Evolutionary conservation across 2,113 vertebrate genomes (phyloP).

Genomic region (Meleagris gallopavo): DNA sequence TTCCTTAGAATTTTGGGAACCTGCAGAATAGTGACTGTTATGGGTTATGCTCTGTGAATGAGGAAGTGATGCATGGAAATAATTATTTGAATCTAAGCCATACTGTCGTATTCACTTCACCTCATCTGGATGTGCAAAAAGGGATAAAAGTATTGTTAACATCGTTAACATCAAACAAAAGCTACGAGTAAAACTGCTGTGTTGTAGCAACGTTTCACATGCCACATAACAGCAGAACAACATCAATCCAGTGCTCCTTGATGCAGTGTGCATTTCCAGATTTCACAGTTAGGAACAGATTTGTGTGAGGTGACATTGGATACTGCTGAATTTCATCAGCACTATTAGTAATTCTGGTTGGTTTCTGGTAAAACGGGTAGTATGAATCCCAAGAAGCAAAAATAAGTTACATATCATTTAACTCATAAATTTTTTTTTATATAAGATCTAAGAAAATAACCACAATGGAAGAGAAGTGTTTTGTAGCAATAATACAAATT

Average conservation of each 20-base stretch:
- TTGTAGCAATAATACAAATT: slow-evolving; percentile 58
- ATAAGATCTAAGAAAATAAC: neutral
- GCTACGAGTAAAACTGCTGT: neutral
- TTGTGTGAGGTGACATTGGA: neutral
- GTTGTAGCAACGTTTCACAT: neutral
- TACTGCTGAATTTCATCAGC: slow-evolving; percentile 48
- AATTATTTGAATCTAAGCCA: slow-evolving; percentile 34
- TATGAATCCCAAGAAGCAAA: slow-evolving; percentile 50
- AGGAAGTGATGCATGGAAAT: slow-evolving; percentile 1
- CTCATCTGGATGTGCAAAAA: neutral
- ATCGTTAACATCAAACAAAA: neutral
- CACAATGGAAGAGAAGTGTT: neutral
- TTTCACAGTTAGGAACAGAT: neutral
- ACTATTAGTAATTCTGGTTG: neutral
- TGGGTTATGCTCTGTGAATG: slow-evolving; percentile 8
- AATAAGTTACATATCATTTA: neutral
- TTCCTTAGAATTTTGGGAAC: slow-evolving; percentile 38
- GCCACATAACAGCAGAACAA: fast-evolving
- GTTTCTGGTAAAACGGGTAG: slow-evolving; percentile 42
- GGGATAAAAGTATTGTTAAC: neutral
- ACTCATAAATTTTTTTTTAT: neutral
- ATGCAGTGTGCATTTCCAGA: neutral
- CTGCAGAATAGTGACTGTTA: neutral
- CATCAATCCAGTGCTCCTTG: fast-evolving
- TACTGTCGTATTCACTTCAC: neutral